Base-by-base conservation (phyloP, 2,113 vertebrate species). In the Lepisosteus osseus region DNA sequence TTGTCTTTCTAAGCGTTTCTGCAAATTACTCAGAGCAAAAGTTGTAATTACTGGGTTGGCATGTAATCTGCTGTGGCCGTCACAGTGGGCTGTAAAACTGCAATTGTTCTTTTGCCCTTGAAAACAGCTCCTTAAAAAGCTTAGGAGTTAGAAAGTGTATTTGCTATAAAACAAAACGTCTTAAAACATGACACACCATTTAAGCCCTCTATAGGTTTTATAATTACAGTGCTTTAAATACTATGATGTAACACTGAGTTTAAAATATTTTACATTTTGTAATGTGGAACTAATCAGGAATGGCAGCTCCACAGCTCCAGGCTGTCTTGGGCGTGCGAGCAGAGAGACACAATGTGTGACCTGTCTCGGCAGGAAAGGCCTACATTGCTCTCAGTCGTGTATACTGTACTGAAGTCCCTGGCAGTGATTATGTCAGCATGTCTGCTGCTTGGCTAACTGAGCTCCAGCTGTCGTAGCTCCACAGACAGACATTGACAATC, bases 201-300 rank as follows among this genome's bases (percentile, higher is more conserved):
- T 61, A 2, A 3, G 17, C 74, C 70, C 67, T 82, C 79, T 76
- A 78, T 78, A 72, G 40, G 75, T 8, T 29, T 29, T 64, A 63
- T 65, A 51, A 76, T 79, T 66, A 62, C 74, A 79, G 65, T 17
- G 69, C 79, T 76, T 81, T 79, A 88, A 86, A 82, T 82, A 86
- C 86, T 1, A 29, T 29, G 29, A 29, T 29, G 29, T 2, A 29
- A 29, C 29, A 29, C 29, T 29, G 29, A 29, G 29, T 29, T 29
- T 29, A 29, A 29, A 29, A 29, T 29, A 85, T 85, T 76, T 86
- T 81, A 88, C 85, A 86, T 88, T 80, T 79, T 84, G 71, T 43
- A 84, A 86, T 85, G 82, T 84, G 85, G 87, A 78, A 76, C 82
- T 77, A 86, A 89, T 88, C 83, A 77, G 84, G 86, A 88, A 87